Evolutionary conservation across 2,113 vertebrate species (phyloP).

Genomic region (Lanius ludovicianus): DNA sequence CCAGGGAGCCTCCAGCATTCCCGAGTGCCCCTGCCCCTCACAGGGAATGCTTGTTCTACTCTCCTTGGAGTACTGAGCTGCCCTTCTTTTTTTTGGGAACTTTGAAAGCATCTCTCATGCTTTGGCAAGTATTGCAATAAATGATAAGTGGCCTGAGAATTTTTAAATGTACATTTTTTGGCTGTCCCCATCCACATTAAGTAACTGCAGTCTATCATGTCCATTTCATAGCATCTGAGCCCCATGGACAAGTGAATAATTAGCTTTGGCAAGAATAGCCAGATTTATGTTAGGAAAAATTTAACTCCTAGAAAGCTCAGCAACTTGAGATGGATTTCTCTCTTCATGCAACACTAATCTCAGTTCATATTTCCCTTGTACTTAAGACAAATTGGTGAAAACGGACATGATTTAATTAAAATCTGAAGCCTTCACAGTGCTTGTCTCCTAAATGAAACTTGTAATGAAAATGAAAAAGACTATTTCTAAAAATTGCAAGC

Average conservation of each 20-base stretch:
- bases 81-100: neutral
- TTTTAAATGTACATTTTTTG: constrained; percentile 21
- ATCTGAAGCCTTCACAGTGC: constrained; percentile 6
- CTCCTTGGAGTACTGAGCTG: neutral
- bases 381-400: constrained; percentile 56
- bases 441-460: constrained; percentile 25
- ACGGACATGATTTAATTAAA: constrained; percentile 51
- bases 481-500: constrained; percentile 3
- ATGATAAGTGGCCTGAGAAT: neutral
- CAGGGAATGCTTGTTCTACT: neutral
- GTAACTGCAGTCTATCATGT: constrained; percentile 50
- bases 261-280: constrained; percentile 42
- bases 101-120: neutral
- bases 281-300: constrained; percentile 50
- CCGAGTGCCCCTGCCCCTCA: neutral
- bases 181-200: constrained; percentile 7
- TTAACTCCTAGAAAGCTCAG: constrained; percentile 59
- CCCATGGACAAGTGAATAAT: constrained; percentile 43
- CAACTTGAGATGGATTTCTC: constrained; percentile 30
- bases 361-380: constrained; percentile 48
- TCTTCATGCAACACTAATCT: constrained; percentile 54
- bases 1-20: neutral
- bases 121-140: constrained; percentile 1
- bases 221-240: constrained; percentile 32
- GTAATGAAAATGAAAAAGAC: constrained; percentile 40